A percentile compares a stretch with the other conserved stretches of the same genome.
These are phyloP conservation scores for Hydrotaea cyrtoneurina DNA, from an alignment of 2,888 invertebrate species.

Conservation along the genomic window DNA sequence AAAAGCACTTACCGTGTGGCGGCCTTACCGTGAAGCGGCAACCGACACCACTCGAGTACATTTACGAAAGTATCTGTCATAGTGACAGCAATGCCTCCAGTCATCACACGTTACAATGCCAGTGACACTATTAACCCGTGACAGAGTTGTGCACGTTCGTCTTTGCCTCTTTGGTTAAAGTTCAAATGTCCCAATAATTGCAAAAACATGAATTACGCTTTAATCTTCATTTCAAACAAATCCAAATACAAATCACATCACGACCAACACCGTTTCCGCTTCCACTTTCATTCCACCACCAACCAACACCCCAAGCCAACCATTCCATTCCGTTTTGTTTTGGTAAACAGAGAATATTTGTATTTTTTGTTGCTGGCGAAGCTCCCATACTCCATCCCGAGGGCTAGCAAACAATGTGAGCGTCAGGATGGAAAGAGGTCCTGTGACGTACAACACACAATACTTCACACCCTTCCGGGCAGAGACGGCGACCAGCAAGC, in stretches of 20 bases:
- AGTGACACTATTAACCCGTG: slow-evolving; percentile 51
- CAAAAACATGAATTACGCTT: slow-evolving; percentile 64
- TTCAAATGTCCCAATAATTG: slow-evolving; percentile 55
- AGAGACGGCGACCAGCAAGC: slow-evolving; percentile 3
- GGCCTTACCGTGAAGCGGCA: background rate
- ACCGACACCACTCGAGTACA: background rate
- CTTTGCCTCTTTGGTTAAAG: slow-evolving; percentile 48
- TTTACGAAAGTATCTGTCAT: background rate
- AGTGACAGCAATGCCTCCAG: background rate
- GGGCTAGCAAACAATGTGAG: slow-evolving; percentile 47
- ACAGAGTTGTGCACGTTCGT: slow-evolving; percentile 37
- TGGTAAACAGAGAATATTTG: slow-evolving; percentile 53
- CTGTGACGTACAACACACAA: slow-evolving; percentile 19
- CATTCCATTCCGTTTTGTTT: background rate
- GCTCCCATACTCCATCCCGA: slow-evolving; percentile 8
- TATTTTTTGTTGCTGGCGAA: slow-evolving; percentile 28
- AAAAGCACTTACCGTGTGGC: background rate
- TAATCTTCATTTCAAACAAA: slow-evolving; percentile 52
- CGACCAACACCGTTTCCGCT: background rate
- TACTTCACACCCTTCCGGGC: slow-evolving; percentile 51
- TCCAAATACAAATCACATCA: slow-evolving; percentile 31
- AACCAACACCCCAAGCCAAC: no score
- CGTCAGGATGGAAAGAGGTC: background rate
- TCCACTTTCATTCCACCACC: no score
- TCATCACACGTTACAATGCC: background rate